Conservation (phyloP, 2,113 vertebrate species). For the human (Homo sapiens) region GRCh38 chr17:51184501-51185000, state of each 20-base stretch:
- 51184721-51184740: neutral
- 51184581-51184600: neutral
- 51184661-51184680: neutral
- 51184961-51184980: neutral
- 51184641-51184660: neutral
- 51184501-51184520: neutral
- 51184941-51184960: neutral
- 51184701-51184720: conserved; percentile 24
- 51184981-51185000: neutral
- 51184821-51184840: conserved; percentile 4
- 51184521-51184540: neutral
- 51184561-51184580: neutral
- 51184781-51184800: neutral
- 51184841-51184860: conserved; percentile 4
- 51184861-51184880: neutral
- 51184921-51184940: neutral
- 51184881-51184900: neutral
- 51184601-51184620: neutral
- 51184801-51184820: neutral
- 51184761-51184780: neutral
- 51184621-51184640: neutral
- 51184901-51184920: neutral
- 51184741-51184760: neutral
- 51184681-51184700: neutral
- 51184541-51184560: neutral